A percentile compares a stretch with the other conserved stretches of the same genome.
These are phyloP conservation scores for Tauraco hartlaubi DNA, from an alignment of 2,797 vertebrate species.

Conservation along the genomic window DNA sequence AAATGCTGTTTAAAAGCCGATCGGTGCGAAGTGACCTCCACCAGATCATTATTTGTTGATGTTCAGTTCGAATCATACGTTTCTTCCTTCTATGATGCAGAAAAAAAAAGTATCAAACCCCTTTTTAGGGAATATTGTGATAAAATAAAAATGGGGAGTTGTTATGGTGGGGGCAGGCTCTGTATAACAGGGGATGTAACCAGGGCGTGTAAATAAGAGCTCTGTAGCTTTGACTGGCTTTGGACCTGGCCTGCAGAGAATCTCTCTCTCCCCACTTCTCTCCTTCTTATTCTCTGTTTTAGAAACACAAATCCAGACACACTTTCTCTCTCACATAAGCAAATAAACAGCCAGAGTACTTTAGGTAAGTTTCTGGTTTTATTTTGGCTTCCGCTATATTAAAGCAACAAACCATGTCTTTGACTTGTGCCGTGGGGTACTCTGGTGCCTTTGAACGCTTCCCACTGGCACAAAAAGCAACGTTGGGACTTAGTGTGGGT, in stretches of 20 bases:
- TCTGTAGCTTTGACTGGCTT: neutral
- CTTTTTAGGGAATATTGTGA: neutral
- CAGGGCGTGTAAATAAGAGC: neutral
- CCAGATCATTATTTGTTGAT: neutral
- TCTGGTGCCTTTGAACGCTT: neutral
- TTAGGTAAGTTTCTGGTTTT: neutral
- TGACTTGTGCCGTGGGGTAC: neutral
- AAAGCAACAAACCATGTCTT: neutral
- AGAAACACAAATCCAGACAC: neutral
- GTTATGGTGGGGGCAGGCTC: neutral
- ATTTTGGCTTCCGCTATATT: neutral
- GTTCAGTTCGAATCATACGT: neutral
- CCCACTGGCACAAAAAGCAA: neutral
- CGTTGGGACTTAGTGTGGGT: neutral
- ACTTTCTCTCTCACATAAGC: neutral
- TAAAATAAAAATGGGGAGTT: neutral
- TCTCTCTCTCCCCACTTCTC: neutral
- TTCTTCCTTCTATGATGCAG: rapidly evolving
- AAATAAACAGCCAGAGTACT: neutral
- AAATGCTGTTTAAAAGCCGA: neutral
- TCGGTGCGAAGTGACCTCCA: neutral
- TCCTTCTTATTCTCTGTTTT: neutral
- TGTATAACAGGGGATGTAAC: neutral
- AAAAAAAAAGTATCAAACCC: neutral
- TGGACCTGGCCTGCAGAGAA: neutral